These are phyloP conservation scores for Charina bottae DNA, from an alignment of 2,113 vertebrate species.

Conservation along the genomic window DNA sequence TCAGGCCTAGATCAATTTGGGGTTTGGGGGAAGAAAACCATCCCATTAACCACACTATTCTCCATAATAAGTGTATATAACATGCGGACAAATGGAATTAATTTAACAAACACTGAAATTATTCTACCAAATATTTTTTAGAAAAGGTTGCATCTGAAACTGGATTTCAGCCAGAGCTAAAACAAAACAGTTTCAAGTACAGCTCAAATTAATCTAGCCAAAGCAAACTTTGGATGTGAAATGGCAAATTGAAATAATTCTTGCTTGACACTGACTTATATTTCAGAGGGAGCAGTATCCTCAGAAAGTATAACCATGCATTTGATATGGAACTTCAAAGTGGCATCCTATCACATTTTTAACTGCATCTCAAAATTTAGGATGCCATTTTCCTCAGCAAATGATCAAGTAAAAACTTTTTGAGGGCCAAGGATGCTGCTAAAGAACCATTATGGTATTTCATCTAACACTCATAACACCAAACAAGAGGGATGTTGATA, in stretches of 20 bases:
- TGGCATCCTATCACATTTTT: conserved; percentile 5
- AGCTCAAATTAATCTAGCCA: conserved; percentile 15
- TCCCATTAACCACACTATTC: neutral
- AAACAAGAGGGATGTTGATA: conserved; percentile 58
- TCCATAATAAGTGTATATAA: neutral
- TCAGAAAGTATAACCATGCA: neutral
- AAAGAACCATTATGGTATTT: conserved; percentile 49
- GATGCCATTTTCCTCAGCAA: neutral
- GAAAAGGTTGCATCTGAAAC: neutral
- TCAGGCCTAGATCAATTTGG: neutral
- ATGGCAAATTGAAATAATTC: conserved; percentile 2
- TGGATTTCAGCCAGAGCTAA: conserved; percentile 3
- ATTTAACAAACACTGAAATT: neutral
- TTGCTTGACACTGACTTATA: neutral
- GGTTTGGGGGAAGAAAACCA: neutral
- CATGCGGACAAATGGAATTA: neutral
- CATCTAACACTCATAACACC: conserved; percentile 50
- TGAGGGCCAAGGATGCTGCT: conserved; percentile 23
- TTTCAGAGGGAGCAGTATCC: neutral
- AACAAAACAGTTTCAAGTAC: neutral
- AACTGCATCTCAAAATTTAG: conserved; percentile 6
- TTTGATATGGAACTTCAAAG: neutral
- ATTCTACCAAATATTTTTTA: neutral
- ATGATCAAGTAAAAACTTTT: conserved; percentile 34
- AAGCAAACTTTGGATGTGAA: conserved; percentile 13